phyloP scores from a whole-genome alignment of 53 echinoderm and acorn worm genomes.

The Astropecten irregularis region DNA sequence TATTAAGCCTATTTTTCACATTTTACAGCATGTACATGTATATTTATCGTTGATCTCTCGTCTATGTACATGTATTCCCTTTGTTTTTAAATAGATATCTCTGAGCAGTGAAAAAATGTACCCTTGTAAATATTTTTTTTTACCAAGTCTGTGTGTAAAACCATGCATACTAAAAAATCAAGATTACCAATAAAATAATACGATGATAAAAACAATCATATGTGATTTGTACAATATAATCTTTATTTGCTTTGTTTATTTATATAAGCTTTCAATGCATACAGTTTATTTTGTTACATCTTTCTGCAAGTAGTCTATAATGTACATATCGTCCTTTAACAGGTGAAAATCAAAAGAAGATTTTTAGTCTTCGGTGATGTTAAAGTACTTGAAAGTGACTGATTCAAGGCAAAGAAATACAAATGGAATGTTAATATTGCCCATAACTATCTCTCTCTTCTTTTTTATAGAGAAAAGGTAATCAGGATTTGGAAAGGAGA shows the following conservation, averaged over 20 bases:
- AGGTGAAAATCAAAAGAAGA: too few species aligned
- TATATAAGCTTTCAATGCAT: slow-evolving; percentile 33
- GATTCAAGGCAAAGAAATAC: background rate
- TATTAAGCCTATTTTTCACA: too few species aligned
- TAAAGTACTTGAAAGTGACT: background rate
- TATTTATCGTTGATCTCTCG: too few species aligned
- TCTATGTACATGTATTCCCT: too few species aligned
- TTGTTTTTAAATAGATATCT: too few species aligned
- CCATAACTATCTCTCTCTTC: too few species aligned
- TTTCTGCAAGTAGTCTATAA: background rate
- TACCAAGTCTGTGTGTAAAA: too few species aligned
- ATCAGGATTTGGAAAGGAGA: too few species aligned
- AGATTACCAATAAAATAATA: background rate
- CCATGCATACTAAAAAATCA: background rate
- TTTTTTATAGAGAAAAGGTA: too few species aligned
- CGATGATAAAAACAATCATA: background rate
- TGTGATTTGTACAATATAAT: slow-evolving; percentile 51
- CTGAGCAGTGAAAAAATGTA: too few species aligned
- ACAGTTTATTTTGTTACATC: slow-evolving; percentile 36
- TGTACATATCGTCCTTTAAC: background rate
- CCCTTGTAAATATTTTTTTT: too few species aligned
- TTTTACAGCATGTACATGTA: too few species aligned
- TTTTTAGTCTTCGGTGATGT: background rate
- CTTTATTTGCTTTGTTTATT: slow-evolving; percentile 39
- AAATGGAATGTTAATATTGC: slow-evolving; percentile 16